A percentile compares a stretch with the other conserved stretches of the same genome.
phyloP scores from a whole-genome alignment of 1,140 invertebrate genomes.

The Ctenoplectra terminalis region DNA sequence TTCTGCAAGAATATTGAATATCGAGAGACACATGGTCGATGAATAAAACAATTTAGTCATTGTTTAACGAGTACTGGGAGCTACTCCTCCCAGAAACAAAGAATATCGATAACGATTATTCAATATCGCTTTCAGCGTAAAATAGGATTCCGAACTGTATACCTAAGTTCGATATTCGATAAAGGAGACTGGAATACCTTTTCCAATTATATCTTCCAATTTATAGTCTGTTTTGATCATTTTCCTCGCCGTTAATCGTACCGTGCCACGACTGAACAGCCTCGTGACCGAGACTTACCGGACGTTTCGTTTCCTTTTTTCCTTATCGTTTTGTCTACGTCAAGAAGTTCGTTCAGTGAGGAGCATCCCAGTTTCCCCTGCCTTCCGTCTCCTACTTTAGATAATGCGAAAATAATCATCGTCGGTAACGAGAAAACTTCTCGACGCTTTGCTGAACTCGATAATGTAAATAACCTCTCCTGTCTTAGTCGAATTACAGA shows the following conservation, averaged over 20 bases:
- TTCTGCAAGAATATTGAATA: not conserved
- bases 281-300: conserved; percentile 14
- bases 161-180: conserved; percentile 25
- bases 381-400: conserved; percentile 7
- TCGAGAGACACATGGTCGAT: not conserved
- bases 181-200: not conserved
- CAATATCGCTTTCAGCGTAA: not conserved
- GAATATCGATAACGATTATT: not conserved
- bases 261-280: not conserved
- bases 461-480: conserved; percentile 24
- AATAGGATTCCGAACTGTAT: not conserved
- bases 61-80: not conserved
- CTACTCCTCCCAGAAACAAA: not conserved
- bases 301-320: conserved; percentile 5
- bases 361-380: conserved; percentile 15
- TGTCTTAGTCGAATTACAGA: not conserved
- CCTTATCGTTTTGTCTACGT: conserved; percentile 17
- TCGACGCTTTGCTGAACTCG: conserved; percentile 34
- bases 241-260: conserved; percentile 18
- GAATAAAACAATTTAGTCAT: not conserved
- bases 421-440: conserved; percentile 61
- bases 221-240: conserved; percentile 37
- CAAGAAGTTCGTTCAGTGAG: conserved; percentile 22
- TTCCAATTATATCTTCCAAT: conserved; percentile 28
- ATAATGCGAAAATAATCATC: conserved; percentile 65